Conservation (phyloP, 2,888 invertebrate species). For the Patella depressa region DNA sequence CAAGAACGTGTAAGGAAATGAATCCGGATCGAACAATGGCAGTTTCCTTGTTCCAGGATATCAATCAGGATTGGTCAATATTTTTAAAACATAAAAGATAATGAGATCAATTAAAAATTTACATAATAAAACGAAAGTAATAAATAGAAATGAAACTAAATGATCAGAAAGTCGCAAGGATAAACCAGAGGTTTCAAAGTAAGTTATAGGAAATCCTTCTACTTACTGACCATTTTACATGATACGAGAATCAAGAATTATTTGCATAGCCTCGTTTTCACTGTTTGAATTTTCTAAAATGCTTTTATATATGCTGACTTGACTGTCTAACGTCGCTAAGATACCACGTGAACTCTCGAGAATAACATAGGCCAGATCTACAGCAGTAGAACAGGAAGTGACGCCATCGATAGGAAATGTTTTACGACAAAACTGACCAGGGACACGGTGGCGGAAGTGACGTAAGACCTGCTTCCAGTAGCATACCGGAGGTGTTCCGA, state of each 20-base stretch:
- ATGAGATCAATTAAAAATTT: too few species aligned
- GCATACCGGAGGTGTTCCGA: slow-evolving; percentile 1
- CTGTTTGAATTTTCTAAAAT: background rate
- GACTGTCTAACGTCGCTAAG: background rate
- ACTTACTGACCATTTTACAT: background rate
- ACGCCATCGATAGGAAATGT: slow-evolving; percentile 1
- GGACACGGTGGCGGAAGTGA: background rate
- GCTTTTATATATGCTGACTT: background rate
- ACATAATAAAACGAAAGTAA: too few species aligned
- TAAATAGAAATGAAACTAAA: too few species aligned
- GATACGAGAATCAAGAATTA: background rate
- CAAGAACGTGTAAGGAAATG: too few species aligned
- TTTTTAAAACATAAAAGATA: too few species aligned
- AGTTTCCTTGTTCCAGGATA: too few species aligned
- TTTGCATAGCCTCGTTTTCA: background rate
- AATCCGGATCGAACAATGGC: too few species aligned
- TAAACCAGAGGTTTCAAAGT: too few species aligned
- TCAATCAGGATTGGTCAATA: too few species aligned
- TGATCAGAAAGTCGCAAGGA: too few species aligned
- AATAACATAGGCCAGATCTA: background rate
- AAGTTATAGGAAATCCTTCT: too few species aligned
- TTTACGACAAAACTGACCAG: background rate
- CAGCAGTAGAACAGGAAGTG: slow-evolving; percentile 1
- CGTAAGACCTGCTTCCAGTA: background rate
- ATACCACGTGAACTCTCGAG: background rate